Base-by-base conservation (phyloP, 2,888 invertebrate species). In the Tetrapedia diversipes region DNA sequence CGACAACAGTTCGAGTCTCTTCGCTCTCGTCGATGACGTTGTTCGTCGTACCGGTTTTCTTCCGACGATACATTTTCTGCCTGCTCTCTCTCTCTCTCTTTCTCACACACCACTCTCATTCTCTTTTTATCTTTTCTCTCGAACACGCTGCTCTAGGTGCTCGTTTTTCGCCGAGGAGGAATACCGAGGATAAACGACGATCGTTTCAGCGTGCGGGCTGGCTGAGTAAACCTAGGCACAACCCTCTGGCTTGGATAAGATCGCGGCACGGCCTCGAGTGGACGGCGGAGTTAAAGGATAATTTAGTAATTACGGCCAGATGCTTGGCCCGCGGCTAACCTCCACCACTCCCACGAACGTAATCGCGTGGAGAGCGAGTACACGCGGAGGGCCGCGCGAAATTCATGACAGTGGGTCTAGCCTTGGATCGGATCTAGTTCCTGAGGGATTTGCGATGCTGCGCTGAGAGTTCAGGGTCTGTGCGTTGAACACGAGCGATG, bases 241-340 rank as follows among this genome's bases (percentile, higher is more conserved):
- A 80, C 68, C 79, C 84, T 77, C 78, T 60, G 32, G 22, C 22
- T 77, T 64, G 86, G 85, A 87, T 88, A 86, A 87, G 85, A 85
- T 88, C 88, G 83, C 82, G 84, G 76, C 76, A 61, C 77, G 76
- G 80, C 56, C 83, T 79, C 81, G 77, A 86, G 83, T 85, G 82
- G 87, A 87, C 83, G 85, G 83, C 76, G 84, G 82, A 85, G 86
- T 89, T 86, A 84, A 89, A 87, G 88, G 88, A 90, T 90, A 90
- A 90, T 90, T 90, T 89, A 90, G 90, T 90, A 90, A 90, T 90
- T 90, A 90, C 85, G 88, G 86, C 87, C 89, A 90, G 90, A 90
- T 90, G 90, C 87, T 89, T 86, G 87, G 87, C 90, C 87, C 77
- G 70, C 80, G 86, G 86, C 82, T 79, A 80, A 83, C 69, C 69